These are phyloP conservation scores for Acanthoscelides obtectus DNA, from an alignment of 2,888 invertebrate species.

Conservation along the genomic window DNA sequence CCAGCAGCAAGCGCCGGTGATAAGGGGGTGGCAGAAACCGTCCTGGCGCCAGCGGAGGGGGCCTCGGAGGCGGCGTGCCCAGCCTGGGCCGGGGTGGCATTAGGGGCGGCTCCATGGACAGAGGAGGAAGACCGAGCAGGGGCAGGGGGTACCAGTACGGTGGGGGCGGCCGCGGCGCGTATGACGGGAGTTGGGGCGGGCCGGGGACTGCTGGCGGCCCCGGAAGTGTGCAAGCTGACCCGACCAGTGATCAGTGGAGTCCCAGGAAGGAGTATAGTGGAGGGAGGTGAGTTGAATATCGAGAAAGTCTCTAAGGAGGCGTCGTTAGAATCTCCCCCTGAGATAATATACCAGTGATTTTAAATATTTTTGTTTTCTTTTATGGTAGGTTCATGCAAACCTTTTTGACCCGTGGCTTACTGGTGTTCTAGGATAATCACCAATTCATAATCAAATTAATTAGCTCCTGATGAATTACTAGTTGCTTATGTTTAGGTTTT, in stretches of 20 bases:
- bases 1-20: not conserved
- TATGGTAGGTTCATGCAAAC: too few relatives aligned
- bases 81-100: constrained; percentile 18
- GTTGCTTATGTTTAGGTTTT: too few relatives aligned
- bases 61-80: not conserved
- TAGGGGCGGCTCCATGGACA: constrained; percentile 50
- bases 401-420: too few relatives aligned
- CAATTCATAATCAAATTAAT: too few relatives aligned
- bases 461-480: too few relatives aligned
- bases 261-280: constrained; percentile 53
- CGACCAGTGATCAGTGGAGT: constrained; percentile 44
- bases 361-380: too few relatives aligned
- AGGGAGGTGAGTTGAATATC: not conserved
- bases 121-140: constrained; percentile 40
- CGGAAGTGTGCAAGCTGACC: constrained; percentile 45
- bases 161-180: constrained; percentile 31
- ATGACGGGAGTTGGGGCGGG: constrained; percentile 51
- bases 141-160: constrained; percentile 42
- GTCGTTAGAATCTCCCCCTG: not conserved
- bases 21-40: not conserved
- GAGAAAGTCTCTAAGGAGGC: too few relatives aligned
- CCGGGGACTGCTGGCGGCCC: constrained; percentile 43
- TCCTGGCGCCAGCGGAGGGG: not conserved
- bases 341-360: too few relatives aligned
- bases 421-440: too few relatives aligned